Evolutionary conservation across 2,113 vertebrate genomes (phyloP).

Genomic region (Pelodiscus sinensis): DNA sequence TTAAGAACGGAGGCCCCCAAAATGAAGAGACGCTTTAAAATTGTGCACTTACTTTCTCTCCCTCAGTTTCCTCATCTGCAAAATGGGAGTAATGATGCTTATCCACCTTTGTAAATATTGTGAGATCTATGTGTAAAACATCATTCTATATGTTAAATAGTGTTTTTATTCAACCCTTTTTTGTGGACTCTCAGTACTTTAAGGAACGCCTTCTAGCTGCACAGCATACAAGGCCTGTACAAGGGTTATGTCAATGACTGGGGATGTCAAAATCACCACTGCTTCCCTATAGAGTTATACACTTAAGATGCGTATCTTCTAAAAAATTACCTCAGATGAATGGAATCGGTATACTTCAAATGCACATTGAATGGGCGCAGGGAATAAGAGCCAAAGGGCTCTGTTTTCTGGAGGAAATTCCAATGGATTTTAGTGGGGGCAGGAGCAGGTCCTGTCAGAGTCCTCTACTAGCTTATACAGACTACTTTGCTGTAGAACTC

Average conservation of each 20-base stretch:
- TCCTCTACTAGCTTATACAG: neutral
- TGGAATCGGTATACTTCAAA: neutral
- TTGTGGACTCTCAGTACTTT: neutral
- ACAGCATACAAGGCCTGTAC: neutral
- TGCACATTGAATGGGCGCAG: neutral
- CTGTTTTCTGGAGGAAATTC: neutral
- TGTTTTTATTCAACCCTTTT: neutral
- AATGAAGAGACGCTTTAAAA: neutral
- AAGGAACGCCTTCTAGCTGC: neutral
- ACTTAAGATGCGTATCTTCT: fast-evolving
- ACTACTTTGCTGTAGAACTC: neutral
- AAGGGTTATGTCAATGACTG: neutral
- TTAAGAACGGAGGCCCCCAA: neutral
- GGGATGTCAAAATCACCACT: neutral
- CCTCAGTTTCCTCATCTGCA: neutral
- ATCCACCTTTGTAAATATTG: neutral
- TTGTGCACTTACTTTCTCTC: neutral
- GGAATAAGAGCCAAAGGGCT: neutral
- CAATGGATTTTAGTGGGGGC: fast-evolving
- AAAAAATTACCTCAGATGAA: neutral
- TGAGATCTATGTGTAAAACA: neutral
- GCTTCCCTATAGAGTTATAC: neutral
- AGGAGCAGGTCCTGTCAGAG: neutral
- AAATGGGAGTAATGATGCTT: neutral
- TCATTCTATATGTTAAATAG: neutral